Conservation (phyloP, 2,888 invertebrate genomes). For the Sussaba pulchella region DNA sequence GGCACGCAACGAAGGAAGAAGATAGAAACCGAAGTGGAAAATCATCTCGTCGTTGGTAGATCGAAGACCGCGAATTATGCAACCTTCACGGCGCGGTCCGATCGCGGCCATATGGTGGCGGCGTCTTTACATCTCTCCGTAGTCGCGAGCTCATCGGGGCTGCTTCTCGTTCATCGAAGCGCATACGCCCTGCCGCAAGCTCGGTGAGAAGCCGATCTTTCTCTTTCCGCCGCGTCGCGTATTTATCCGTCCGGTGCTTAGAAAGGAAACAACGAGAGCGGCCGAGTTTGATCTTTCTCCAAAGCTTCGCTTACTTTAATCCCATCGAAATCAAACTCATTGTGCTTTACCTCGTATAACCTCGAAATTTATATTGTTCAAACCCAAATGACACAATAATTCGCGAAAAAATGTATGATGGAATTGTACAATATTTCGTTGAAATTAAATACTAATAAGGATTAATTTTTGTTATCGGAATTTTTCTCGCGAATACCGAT, state of each 20-base stretch:
- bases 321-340: slow-evolving; percentile 15
- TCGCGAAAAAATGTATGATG: too few relatives aligned
- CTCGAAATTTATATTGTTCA: too few relatives aligned
- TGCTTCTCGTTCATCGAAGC: slow-evolving; percentile 64
- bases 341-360: slow-evolving; percentile 5
- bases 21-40: slow-evolving; percentile 40
- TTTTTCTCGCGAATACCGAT: too few relatives aligned
- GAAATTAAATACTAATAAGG: slow-evolving; percentile 7
- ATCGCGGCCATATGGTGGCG: slow-evolving; percentile 79
- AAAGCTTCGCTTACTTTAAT: slow-evolving; percentile 24
- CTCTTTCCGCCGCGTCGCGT: slow-evolving; percentile 34
- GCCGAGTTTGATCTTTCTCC: slow-evolving; percentile 48
- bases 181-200: slow-evolving; percentile 63
- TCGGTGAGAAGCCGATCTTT: slow-evolving; percentile 12
- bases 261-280: slow-evolving; percentile 33
- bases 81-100: slow-evolving; percentile 70
- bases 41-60: slow-evolving; percentile 54
- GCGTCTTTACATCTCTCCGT: slow-evolving; percentile 79
- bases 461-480: too few relatives aligned
- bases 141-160: slow-evolving; percentile 72
- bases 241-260: slow-evolving; percentile 47
- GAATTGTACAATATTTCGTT: neutral
- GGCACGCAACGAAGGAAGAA: slow-evolving; percentile 73
- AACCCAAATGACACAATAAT: too few relatives aligned
- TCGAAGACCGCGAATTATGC: slow-evolving; percentile 76